Base-by-base conservation (phyloP, 2,888 invertebrate species). In the Brassicogethes aeneus region DNA sequence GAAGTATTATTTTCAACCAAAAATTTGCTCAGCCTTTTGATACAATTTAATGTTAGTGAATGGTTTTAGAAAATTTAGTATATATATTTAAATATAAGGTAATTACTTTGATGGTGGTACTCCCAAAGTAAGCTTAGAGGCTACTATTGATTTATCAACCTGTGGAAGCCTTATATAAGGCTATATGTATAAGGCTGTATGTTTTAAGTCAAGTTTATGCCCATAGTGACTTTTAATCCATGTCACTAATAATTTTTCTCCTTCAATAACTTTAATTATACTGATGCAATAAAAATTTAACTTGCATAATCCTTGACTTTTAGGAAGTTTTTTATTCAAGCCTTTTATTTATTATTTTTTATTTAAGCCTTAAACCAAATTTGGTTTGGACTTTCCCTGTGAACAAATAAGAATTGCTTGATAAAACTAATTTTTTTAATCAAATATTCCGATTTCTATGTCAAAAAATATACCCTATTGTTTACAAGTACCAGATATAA, bases 201-300 rank as follows among this genome's bases (percentile, higher is more conserved):
- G 35, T n/a, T 40, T 33, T 14, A 40, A 23, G 8, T 40, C 40
- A 33, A 14, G 14, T n/a, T 8, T 23, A 30, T 40, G 40, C 10
- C 35, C 40, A 40, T 40, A 40, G 15, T 40, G 40, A 10, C 34
- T 29, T 40, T 29, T 40, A 10, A 23, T 23, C 40, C 40, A 40
- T 3, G 15, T 35, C 7, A 23, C 17, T 15, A 23, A 14, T 3
- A 15, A 16, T n/a, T 40, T 35, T 3, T 35, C 16, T 8, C 16
- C 34, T 34, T 39, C 34, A 3, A 15, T 23, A 13, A 35, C 17
- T 16, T 34, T 40, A 13, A 36, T 41, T 7, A n/a, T 8, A 35
- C 41, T 37, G 15, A 10, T 23, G 10, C 23, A 23, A n/a, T n/a
- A n/a, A n/a, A n/a, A n/a, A n/a, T n/a, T n/a, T n/a, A n/a, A n/a